phyloP scores from a whole-genome alignment of 1,140 invertebrate species.

The Formica exsecta region DNA sequence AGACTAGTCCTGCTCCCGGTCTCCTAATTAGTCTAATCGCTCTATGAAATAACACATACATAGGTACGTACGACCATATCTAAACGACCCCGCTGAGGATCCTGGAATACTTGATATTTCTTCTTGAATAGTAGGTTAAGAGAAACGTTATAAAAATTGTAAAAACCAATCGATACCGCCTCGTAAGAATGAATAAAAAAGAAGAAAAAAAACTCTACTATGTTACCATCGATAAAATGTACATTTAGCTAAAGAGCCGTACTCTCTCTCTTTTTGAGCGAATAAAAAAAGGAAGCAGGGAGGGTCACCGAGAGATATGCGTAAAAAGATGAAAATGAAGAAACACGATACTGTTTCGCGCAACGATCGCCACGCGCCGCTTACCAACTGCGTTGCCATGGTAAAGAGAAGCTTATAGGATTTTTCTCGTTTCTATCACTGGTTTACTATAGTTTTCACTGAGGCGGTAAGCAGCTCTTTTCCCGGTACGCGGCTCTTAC shows the following conservation, averaged over 20 bases:
- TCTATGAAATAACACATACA: constrained; percentile 40
- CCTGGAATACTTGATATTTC: background rate
- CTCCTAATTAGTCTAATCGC: constrained; percentile 58
- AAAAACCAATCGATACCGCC: background rate
- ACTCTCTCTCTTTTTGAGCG: background rate
- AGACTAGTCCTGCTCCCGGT: constrained; percentile 16
- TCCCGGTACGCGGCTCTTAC: constrained; percentile 51
- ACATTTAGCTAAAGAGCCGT: background rate
- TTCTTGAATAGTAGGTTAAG: background rate
- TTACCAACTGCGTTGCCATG: constrained; percentile 63
- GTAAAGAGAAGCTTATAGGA: constrained; percentile 72
- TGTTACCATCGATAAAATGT: background rate
- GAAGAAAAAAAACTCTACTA: background rate
- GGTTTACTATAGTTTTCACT: constrained; percentile 62
- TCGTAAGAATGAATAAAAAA: background rate
- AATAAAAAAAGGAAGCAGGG: background rate
- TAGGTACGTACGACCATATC: background rate
- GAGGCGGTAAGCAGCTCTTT: constrained; percentile 68
- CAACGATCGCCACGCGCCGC: constrained; percentile 52
- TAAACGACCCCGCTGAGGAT: background rate
- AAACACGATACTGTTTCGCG: background rate
- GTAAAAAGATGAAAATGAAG: constrained; percentile 38
- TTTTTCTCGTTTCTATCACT: constrained; percentile 69
- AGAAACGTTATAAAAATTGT: background rate
- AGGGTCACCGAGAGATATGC: background rate